A percentile compares a stretch with the other conserved stretches of the same genome.
These are phyloP conservation scores for Bursaphelenchus mucronatus DNA, from an alignment of 1,140 invertebrate genomes.

Conservation along the genomic window DNA sequence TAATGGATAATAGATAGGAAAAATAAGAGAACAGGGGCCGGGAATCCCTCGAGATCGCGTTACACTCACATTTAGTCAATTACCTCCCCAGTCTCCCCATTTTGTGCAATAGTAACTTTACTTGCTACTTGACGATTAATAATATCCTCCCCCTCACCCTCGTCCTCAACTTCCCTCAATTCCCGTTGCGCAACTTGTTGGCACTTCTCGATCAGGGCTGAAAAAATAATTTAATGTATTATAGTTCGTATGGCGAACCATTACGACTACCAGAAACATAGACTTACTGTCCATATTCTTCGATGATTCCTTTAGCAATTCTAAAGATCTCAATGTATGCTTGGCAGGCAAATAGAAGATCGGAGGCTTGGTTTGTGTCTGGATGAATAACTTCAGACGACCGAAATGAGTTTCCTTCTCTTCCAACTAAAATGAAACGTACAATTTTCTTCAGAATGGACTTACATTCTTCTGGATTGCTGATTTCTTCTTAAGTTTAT, in stretches of 20 bases:
- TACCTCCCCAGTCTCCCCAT: too few relatives aligned
- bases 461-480: conserved; percentile 65
- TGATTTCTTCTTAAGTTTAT: conserved; percentile 83
- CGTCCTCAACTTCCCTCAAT: background rate
- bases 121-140: too few relatives aligned
- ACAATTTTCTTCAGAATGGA: conserved; percentile 10
- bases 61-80: too few relatives aligned
- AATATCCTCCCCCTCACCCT: too few relatives aligned
- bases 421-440: conserved; percentile 66
- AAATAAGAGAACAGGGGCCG: too few relatives aligned
- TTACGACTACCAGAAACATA: background rate
- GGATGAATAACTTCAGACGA: conserved; percentile 76
- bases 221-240: background rate
- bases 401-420: conserved; percentile 77
- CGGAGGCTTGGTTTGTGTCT: conserved; percentile 77
- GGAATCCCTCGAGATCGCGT: too few relatives aligned
- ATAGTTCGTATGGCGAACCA: background rate
- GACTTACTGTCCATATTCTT: conserved; percentile 40
- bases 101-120: too few relatives aligned
- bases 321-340: conserved; percentile 66
- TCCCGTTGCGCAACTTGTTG: background rate
- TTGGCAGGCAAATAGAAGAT: conserved; percentile 81
- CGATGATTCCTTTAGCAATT: conserved; percentile 41
- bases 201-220: conserved; percentile 12
- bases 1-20: too few relatives aligned